These are phyloP conservation scores for Rotaria macrura DNA, from an alignment of 2,888 invertebrate species.

Conservation along the genomic window DNA sequence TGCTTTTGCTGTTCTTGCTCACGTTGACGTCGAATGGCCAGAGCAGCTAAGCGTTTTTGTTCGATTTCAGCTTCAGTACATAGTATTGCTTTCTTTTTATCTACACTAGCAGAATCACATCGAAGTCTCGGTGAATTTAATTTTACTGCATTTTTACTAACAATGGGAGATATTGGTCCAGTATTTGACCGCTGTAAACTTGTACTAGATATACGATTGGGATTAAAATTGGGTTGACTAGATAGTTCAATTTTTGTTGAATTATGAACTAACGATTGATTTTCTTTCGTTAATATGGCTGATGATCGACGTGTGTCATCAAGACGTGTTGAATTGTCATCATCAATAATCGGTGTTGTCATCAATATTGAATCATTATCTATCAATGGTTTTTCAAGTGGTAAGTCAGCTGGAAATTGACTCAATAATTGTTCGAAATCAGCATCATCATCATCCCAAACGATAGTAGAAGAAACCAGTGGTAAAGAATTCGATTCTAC, in stretches of 20 bases:
- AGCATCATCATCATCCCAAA: conserved; percentile 10
- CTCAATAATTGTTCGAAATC: background rate
- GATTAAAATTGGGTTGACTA: background rate
- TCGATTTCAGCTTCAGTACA: background rate
- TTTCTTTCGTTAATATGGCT: background rate
- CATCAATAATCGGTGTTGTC: background rate
- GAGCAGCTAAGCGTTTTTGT: conserved; percentile 5
- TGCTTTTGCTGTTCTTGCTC: background rate
- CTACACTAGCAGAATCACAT: background rate
- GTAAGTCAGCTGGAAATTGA: background rate
- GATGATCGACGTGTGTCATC: background rate
- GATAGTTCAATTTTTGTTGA: background rate
- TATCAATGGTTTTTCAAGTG: background rate
- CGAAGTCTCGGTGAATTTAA: background rate
- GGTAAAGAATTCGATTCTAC: background rate
- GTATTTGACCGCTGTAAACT: background rate
- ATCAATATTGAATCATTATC: background rate
- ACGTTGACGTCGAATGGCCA: background rate
- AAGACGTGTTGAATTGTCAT: background rate
- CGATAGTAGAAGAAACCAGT: background rate
- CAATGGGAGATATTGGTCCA: background rate
- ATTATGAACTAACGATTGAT: background rate
- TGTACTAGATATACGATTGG: background rate
- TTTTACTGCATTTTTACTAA: background rate
- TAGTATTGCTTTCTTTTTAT: background rate